These are phyloP conservation scores for Cantharis rufa DNA, from an alignment of 2,888 invertebrate genomes.

Conservation along the genomic window DNA sequence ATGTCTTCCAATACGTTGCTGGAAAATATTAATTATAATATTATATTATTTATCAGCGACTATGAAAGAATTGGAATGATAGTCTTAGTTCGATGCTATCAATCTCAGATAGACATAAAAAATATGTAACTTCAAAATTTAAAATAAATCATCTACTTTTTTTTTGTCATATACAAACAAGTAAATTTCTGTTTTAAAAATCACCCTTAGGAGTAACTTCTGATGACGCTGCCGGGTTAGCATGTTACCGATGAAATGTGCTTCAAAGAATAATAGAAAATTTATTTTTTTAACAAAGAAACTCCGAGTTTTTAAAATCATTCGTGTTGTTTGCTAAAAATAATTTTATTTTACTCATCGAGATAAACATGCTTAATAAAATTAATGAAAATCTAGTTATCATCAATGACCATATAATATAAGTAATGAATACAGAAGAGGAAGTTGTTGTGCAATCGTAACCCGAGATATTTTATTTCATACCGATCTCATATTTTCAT, in stretches of 20 bases:
- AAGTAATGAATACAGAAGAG: neutral
- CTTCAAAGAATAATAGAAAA: neutral
- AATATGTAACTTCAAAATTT: neutral
- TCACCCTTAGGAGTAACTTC: neutral
- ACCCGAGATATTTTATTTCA: neutral
- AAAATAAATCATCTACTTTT: neutral
- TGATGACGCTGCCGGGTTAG: neutral
- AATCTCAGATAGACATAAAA: neutral
- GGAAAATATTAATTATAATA: too few relatives aligned
- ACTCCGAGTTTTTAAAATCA: neutral
- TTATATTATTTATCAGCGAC: too few relatives aligned
- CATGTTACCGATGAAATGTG: neutral
- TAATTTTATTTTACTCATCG: neutral
- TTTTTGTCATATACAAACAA: neutral
- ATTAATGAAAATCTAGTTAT: neutral
- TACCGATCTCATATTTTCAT: neutral
- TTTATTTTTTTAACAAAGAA: neutral
- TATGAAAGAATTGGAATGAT: too few relatives aligned
- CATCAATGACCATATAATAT: neutral
- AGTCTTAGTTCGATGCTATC: too few relatives aligned
- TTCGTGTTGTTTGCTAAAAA: neutral
- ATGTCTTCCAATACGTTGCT: too few relatives aligned
- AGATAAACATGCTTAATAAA: neutral
- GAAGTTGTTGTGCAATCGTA: neutral
- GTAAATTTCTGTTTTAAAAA: neutral